phyloP scores from a whole-genome alignment of 2,888 invertebrate genomes.

The Tanypteryx hageni region DNA sequence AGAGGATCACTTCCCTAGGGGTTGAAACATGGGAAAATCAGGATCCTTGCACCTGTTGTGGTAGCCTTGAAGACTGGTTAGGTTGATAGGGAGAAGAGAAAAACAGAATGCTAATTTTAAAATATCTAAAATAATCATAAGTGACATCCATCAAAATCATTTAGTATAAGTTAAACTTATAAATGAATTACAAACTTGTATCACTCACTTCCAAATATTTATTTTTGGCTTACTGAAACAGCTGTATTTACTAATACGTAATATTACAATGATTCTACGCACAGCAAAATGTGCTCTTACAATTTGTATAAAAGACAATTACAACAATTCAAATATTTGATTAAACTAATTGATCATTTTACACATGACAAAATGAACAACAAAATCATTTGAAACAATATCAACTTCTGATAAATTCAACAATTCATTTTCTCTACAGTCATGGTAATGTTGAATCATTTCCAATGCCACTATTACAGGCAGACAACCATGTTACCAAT shows the following conservation, averaged over 20 bases:
- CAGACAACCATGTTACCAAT: conserved; percentile 2
- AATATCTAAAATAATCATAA: too few species aligned
- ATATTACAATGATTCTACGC: not conserved
- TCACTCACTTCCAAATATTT: not conserved
- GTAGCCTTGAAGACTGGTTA: too few species aligned
- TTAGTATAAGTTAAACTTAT: too few species aligned
- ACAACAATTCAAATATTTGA: not conserved
- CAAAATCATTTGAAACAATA: not conserved
- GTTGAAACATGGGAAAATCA: too few species aligned
- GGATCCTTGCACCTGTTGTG: too few species aligned
- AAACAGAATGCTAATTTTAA: too few species aligned
- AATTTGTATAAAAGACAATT: not conserved
- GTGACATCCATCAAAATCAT: too few species aligned
- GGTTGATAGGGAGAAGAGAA: too few species aligned
- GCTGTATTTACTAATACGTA: not conserved
- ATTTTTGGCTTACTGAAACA: not conserved
- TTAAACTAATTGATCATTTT: not conserved
- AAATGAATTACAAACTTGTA: too few species aligned
- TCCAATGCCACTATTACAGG: not conserved
- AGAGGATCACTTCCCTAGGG: too few species aligned
- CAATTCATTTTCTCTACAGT: not conserved
- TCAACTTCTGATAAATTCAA: conserved; percentile 26
- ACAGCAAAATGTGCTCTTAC: not conserved
- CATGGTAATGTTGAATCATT: not conserved
- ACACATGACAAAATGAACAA: not conserved